Evolutionary conservation across 2,113 vertebrate species (phyloP), one percentile per base, ranked within the genome.

Genomic region (Archocentrus centrarchus): DNA sequence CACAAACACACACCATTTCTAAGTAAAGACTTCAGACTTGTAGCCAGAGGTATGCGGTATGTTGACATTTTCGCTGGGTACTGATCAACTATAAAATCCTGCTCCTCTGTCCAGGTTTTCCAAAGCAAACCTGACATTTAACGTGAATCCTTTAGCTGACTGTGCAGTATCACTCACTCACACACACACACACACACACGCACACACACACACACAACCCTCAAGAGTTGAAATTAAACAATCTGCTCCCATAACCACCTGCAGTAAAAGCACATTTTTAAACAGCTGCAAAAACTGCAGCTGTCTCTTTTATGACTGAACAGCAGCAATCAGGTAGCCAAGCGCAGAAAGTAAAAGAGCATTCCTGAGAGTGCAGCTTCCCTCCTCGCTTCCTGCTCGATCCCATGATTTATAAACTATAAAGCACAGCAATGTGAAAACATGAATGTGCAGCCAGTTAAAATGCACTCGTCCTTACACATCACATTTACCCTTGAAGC

Each of bases 341-440:
- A 37, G 55, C 39, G 60, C 75, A 35, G 15, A 81, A 47, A 82
- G 20, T 66, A 44, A 80, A 63, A 79, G 58, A 90, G 77, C 70
- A 85, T 86, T 89, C 89, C 66, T 86, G 41, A 59, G 22, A 89
- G 78, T 86, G 88, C 68, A 80, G 24, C 55, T 62, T 79, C 79
- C 77, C 39, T 59, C 24, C 15, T 58, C 55, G 27, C 60, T 22
- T 82, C 22, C 87, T 79, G 76, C 77, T 83, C 8, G 0, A 15
- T 17, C 76, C 22, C 17, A 4, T 47, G 55, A 55, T 87, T 84
- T 77, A 62, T 41, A 80, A 84, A 62, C 35, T 78, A 82, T 41
- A 73, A 41, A 77, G 27, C 7, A 27, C 47, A 80, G 77, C 35
- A 59, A 82, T 68, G 37, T 66, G 59, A 90, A 75, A 53, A 47